Base-by-base conservation (phyloP, 37 sponge, comb jelly and placozoan genomes). In the Bolinopsis microptera region DNA sequence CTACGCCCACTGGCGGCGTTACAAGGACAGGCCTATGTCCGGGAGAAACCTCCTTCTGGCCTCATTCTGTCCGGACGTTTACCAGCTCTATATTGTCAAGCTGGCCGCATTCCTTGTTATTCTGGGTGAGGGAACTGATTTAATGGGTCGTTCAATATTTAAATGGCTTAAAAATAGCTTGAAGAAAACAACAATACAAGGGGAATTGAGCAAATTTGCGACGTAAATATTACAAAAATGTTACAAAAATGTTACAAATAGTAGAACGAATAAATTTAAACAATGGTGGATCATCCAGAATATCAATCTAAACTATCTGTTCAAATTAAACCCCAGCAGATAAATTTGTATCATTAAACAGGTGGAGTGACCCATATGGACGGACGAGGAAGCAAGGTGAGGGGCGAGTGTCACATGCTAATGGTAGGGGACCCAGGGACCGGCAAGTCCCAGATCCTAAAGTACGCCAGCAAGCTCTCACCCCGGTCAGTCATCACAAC, bases 371-470 rank as follows among this genome's bases (percentile, higher is more conserved):
- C 74, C 16, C 74, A 95, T 83, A 82, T 93, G 38, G 97, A 96
- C 92, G 93, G 83, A 21, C 93, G 95, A 0, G 97, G 97, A 16
- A 96, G 96, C 24, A 83, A 83, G 38, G 83, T 95, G n/a, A 69
- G 97, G 76, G 97, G 97, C 38, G 97, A 97, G 48, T 96, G 96
- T 21, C 97, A 97, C 40, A 92, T 97, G 5, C 82, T 97, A 83
- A 77, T 97, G 74, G 96, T 97, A 25, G 97, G 97, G 38, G 97
- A 97, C 86, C 97, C 97, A 38, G 97, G 97, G 1, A 97, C 97
- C 5, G 97, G 96, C 8, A 97, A 97, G 69, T 95, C 96, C 30
- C 97, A 97, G 94, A 96, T 97, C 35, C 94, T 97, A 36, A 97
- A 97, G 94, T 97, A 94, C 83, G 94, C 97, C 8, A 69, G 95